A percentile compares a stretch with the other conserved stretches of the same genome.
Evolutionary conservation across 1,140 invertebrate genomes (phyloP).

Genomic region (Meloidogyne chitwoodi): DNA sequence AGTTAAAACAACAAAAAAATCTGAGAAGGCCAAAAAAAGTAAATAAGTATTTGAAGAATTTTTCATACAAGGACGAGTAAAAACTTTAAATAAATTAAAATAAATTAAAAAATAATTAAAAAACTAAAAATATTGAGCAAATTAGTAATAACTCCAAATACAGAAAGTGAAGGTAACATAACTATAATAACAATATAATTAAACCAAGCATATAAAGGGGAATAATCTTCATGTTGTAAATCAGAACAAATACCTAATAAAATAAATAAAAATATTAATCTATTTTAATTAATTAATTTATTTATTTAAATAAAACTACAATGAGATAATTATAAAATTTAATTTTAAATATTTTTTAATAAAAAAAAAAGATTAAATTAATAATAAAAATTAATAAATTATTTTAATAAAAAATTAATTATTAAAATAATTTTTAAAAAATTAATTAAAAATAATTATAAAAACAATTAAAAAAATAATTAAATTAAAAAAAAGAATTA

Average conservation of each 20-base stretch:
- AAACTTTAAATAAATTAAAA: neutral
- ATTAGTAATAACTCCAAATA: slow-evolving; percentile 56
- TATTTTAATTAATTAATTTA: too few relatives aligned
- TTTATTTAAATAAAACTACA: too few relatives aligned
- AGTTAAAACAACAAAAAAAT: slow-evolving; percentile 57
- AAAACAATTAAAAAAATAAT: too few relatives aligned
- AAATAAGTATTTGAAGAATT: slow-evolving; percentile 58
- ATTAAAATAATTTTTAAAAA: too few relatives aligned
- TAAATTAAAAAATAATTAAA: slow-evolving; percentile 36
- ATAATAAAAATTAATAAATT: too few relatives aligned
- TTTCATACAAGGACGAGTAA: slow-evolving; percentile 32
- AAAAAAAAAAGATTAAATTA: too few relatives aligned
- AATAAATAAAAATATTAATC: neutral
- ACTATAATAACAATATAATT: slow-evolving; percentile 57
- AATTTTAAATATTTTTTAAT: too few relatives aligned
- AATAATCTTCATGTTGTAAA: slow-evolving; percentile 54
- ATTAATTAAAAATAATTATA: too few relatives aligned
- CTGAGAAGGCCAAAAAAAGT: slow-evolving; percentile 47
- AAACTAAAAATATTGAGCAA: slow-evolving; percentile 56
- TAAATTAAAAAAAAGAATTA: neutral
- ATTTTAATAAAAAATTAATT: too few relatives aligned
- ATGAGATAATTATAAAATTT: too few relatives aligned
- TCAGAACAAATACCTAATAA: slow-evolving; percentile 21
- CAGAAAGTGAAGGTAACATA: slow-evolving; percentile 47
- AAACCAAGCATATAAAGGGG: slow-evolving; percentile 59